Percentiles rank a stretch among this genome's conserved stretches.
Conservation (phyloP, 2,797 vertebrate species). For the Emys orbicularis region DNA sequence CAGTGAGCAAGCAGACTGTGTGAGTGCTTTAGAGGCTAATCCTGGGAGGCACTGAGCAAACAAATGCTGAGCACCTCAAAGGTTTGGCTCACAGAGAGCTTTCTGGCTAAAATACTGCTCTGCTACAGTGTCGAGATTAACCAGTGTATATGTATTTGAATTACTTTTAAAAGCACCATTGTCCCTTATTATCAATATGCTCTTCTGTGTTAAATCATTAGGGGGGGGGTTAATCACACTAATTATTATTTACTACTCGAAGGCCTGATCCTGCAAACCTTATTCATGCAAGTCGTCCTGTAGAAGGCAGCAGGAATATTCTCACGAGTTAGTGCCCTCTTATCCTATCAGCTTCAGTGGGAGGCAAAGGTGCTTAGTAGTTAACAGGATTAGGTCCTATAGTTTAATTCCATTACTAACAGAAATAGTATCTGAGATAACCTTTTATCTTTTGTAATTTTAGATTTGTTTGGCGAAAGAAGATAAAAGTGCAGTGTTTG, state of each 20-base stretch:
- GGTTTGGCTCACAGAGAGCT: background rate
- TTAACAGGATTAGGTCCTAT: background rate
- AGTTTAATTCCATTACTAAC: background rate
- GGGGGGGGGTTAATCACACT: background rate
- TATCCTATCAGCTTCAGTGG: background rate
- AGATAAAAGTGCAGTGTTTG: background rate
- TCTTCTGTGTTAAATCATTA: background rate
- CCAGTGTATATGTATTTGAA: background rate
- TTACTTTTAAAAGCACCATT: conserved; percentile 8
- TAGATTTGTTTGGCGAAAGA: background rate
- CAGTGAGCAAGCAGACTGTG: accelerated
- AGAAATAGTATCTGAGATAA: background rate
- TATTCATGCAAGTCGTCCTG: background rate
- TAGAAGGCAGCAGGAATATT: background rate
- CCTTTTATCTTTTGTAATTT: background rate
- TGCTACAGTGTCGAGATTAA: conserved; percentile 41
- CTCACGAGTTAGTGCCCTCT: background rate
- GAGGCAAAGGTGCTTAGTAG: background rate
- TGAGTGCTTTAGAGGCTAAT: background rate
- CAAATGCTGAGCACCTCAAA: background rate
- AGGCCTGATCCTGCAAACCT: background rate
- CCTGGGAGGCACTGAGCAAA: background rate
- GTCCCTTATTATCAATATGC: conserved; percentile 39
- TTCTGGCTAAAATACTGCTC: background rate
- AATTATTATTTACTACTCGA: background rate